Percentiles rank a stretch among this genome's conserved stretches.
Conservation (phyloP, 2,113 vertebrate genomes). For the Alligator mississippiensis region DNA sequence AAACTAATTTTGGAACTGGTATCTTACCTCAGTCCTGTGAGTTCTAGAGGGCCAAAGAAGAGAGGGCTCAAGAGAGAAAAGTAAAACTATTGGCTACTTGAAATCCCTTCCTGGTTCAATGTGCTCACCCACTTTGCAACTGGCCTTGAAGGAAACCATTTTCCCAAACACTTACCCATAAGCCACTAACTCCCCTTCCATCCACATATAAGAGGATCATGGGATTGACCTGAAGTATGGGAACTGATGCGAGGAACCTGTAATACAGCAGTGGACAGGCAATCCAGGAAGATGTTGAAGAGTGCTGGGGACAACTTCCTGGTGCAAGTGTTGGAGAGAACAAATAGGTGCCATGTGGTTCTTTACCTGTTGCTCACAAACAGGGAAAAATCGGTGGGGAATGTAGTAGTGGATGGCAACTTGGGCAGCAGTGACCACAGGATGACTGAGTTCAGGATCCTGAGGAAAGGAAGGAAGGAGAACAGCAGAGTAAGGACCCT, state of each 20-base stretch:
- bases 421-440: too few species aligned
- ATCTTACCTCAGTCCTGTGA: background rate
- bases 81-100: accelerated
- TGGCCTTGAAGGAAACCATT: accelerated
- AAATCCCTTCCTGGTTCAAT: accelerated
- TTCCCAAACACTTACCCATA: background rate
- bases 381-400: too few species aligned
- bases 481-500: too few species aligned
- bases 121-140: accelerated
- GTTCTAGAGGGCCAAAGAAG: background rate
- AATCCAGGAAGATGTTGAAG: too few species aligned
- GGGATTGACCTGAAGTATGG: background rate
- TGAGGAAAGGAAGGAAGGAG: too few species aligned
- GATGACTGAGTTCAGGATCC: too few species aligned
- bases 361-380: too few species aligned
- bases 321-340: too few species aligned
- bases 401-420: too few species aligned
- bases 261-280: too few species aligned
- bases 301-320: too few species aligned
- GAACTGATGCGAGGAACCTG: background rate
- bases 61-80: accelerated
- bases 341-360: too few species aligned
- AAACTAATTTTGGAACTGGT: background rate
- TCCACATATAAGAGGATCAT: background rate
- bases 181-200: background rate